Evolutionary conservation across 2,888 invertebrate genomes (phyloP).

Genomic region (Cyclophora albipunctata): DNA sequence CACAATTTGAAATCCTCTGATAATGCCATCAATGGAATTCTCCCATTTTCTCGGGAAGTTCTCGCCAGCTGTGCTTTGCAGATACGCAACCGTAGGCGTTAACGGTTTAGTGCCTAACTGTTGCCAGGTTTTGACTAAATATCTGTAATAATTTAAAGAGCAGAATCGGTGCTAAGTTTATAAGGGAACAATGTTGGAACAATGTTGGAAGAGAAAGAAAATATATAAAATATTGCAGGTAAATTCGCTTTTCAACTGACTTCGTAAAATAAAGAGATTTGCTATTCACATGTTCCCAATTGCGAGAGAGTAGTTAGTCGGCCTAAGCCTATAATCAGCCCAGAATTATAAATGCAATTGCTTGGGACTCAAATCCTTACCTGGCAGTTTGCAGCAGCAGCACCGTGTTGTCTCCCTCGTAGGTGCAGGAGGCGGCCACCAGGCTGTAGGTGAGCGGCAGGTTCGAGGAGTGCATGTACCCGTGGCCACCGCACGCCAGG

Average conservation of each 20-base stretch:
- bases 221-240: neutral
- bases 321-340: too few species aligned
- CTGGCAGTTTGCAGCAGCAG: conserved; percentile 92
- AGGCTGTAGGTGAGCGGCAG: conserved; percentile 88
- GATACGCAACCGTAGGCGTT: conserved; percentile 82
- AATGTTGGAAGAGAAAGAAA: neutral
- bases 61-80: conserved; percentile 48
- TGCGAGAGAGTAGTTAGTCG: too few species aligned
- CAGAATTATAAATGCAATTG: too few species aligned
- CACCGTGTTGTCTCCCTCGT: conserved; percentile 98
- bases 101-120: conserved; percentile 74
- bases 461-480: conserved; percentile 91
- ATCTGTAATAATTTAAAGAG: conserved; percentile 54
- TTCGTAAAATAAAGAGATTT: too few species aligned
- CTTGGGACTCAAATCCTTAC: conserved; percentile 27
- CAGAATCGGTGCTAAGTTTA: neutral
- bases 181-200: neutral
- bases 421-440: conserved; percentile 91
- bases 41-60: conserved; percentile 42
- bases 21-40: conserved; percentile 69
- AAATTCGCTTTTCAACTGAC: too few species aligned
- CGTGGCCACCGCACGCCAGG: conserved; percentile 95
- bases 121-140: conserved; percentile 85
- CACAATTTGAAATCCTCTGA: conserved; percentile 76
- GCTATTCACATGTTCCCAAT: too few species aligned